Evolutionary conservation across 2,888 invertebrate species (phyloP), one percentile per base, ranked within the genome.

Genomic region (Neoaliturus tenellus): DNA sequence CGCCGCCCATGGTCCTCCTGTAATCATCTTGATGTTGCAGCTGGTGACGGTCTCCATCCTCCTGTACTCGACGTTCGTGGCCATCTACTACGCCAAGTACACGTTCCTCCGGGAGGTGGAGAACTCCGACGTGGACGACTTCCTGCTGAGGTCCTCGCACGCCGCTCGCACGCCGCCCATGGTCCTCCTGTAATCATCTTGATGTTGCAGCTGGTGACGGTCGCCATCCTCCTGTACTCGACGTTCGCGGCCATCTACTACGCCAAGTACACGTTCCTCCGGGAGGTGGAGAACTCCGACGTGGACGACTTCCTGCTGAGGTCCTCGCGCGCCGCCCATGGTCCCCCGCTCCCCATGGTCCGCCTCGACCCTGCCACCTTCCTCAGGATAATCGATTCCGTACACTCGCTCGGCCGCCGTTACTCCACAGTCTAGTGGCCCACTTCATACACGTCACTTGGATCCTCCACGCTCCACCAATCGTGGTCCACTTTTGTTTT

Each of bases 221-320:
- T 96, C 0, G 93, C 94, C 5, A 91, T 97, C 58, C 93, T 97
- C 39, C 94, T 96, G 87, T 97, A 97, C 91, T 96, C 96, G 83
- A 96, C 96, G 82, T 93, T 97, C 88, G 96, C 97, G 0, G 97
- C 97, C 83, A 95, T 96, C 89, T 96, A 96, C 91, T 97, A 44
- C 58, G 69, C 75, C 67, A 96, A 96, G 90, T 96, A 96, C 90
- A 96, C 96, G 91, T 96, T 96, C 73, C 93, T 96, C 85, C 92
- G 95, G n/a, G 94, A 95, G 82, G 95, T 96, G 90, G 95, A 95
- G 90, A 94, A 95, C 88, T 92, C 93, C 89, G 93, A 94, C 88
- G 95, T 96, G 89, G 94, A 94, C 84, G 95, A 95, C 89, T 92
- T 95, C 82, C 62, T 83, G 69, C n/a, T 82, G 31, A 35, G 84